phyloP scores from a whole-genome alignment of 2,797 vertebrate genomes.

The Coregonus sp. region DNA sequence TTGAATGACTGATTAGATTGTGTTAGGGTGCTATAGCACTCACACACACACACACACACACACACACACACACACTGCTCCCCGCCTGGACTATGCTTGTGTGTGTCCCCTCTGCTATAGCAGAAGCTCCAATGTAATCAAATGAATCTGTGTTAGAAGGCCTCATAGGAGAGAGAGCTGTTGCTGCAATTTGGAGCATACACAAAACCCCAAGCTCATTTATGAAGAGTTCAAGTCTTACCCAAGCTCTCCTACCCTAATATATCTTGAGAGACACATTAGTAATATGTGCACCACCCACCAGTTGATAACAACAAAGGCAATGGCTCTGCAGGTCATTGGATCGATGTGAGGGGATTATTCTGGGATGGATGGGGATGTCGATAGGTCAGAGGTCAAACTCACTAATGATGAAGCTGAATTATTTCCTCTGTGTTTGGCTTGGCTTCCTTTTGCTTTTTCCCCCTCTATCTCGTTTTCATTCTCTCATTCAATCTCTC shows the following conservation, averaged over 20 bases:
- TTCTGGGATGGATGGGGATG: slow-evolving; percentile 56
- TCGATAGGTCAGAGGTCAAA: slow-evolving; percentile 66
- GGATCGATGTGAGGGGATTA: slow-evolving; percentile 64
- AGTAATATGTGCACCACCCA: slow-evolving; percentile 35
- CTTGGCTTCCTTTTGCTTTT: too few relatives aligned
- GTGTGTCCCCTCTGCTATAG: slow-evolving; percentile 31
- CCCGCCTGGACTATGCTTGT: slow-evolving; percentile 21
- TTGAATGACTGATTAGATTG: slow-evolving; percentile 39
- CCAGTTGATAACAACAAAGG: slow-evolving; percentile 49
- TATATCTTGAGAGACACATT: not conserved
- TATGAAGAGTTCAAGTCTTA: not conserved
- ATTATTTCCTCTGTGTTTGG: slow-evolving; percentile 47
- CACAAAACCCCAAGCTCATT: not conserved
- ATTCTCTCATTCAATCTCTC: slow-evolving; percentile 11
- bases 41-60: too few relatives aligned
- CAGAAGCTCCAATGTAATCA: slow-evolving; percentile 37
- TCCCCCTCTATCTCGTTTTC: slow-evolving; percentile 33
- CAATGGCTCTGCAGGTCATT: slow-evolving; percentile 52
- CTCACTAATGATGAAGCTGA: slow-evolving; percentile 71
- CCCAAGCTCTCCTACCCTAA: not conserved
- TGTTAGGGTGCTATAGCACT: slow-evolving; percentile 32
- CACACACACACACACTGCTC: too few relatives aligned
- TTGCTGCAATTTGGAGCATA: not conserved
- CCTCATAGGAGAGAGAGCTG: too few relatives aligned
- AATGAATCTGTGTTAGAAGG: slow-evolving; percentile 17